These are phyloP conservation scores for Dorcus parallelipipedus DNA, from an alignment of 2,888 invertebrate species.

Conservation along the genomic window DNA sequence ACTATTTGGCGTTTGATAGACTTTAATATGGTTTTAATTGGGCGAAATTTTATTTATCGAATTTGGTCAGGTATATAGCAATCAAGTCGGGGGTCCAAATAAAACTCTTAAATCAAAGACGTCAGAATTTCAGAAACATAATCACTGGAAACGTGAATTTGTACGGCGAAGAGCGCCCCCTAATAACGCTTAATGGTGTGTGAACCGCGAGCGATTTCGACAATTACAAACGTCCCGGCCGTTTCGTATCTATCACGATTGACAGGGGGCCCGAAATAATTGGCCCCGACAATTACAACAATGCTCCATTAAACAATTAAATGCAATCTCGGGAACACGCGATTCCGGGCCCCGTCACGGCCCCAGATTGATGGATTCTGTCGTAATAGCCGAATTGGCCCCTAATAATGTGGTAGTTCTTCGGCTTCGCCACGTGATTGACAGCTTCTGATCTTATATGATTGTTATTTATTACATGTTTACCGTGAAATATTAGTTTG, in stretches of 20 bases:
- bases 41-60: too few species aligned
- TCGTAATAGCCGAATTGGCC: constrained; percentile 20
- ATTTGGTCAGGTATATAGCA: too few species aligned
- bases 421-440: constrained; percentile 41
- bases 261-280: constrained; percentile 12
- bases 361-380: constrained; percentile 41
- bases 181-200: constrained; percentile 1
- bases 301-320: constrained; percentile 48
- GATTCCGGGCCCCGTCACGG: constrained; percentile 41
- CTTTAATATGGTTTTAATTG: too few species aligned
- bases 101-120: too few species aligned
- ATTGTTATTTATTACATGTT: constrained; percentile 40
- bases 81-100: too few species aligned
- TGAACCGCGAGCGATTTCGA: neutral
- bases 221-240: neutral
- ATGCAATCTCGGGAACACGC: constrained; percentile 45
- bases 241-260: constrained; percentile 14
- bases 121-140: too few species aligned
- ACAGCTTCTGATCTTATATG: constrained; percentile 40
- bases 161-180: neutral
- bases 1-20: too few species aligned
- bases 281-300: constrained; percentile 36
- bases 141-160: neutral
- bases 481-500: constrained; percentile 22
- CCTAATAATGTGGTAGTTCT: constrained; percentile 21